Evolutionary conservation across 2,888 invertebrate species (phyloP), one percentile per base, ranked within the genome.

Genomic region (Drosophila greeni): DNA sequence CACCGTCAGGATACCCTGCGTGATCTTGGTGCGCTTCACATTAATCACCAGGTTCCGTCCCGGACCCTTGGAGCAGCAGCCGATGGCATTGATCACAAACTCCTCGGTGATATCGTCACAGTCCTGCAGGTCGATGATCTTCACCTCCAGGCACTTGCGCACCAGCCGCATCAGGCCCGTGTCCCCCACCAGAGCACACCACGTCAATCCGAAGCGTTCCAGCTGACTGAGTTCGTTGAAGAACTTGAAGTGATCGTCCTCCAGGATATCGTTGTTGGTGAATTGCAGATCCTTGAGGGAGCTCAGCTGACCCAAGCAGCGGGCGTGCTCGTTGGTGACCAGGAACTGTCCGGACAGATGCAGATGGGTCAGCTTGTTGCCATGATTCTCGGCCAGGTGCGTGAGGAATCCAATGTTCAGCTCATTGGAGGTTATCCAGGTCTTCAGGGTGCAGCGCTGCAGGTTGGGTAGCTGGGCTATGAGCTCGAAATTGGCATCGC

Each of bases 401-500:
- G 53, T 49, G 1, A 81, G 60, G 16, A 81, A 81, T 1, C 61
- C 70, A 11, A 79, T 36, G 33, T 84, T 84, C 6, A 82, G 65
- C 31, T 84, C 81, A 42, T 79, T 84, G 3, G 76, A 74, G 12
- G 68, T 69, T 57, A 73, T 69, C 82, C 80, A 82, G 5, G 81
- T 82, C 26, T 79, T 84, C 1, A 82, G 48, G 0, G 73, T 73
- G 37, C 84, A 82, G 1, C 74, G 72, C 40, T 73, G 61, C 9
- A 82, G 42, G 6, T 82, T 75, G 0, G 74, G 75, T 26, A 82
- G 20, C 12, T 70, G 51, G 3, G 84, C 81, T 14, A 82, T 74
- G 2, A 75, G 66, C 48, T 84, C 82, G 8, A 82, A 82, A n/a
- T 73, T 72, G 9, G 72, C 53, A 24, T 84, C 84, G n/a, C 80